These are phyloP conservation scores for Rhodophaea formosa DNA, from an alignment of 2,888 invertebrate species.

Conservation along the genomic window DNA sequence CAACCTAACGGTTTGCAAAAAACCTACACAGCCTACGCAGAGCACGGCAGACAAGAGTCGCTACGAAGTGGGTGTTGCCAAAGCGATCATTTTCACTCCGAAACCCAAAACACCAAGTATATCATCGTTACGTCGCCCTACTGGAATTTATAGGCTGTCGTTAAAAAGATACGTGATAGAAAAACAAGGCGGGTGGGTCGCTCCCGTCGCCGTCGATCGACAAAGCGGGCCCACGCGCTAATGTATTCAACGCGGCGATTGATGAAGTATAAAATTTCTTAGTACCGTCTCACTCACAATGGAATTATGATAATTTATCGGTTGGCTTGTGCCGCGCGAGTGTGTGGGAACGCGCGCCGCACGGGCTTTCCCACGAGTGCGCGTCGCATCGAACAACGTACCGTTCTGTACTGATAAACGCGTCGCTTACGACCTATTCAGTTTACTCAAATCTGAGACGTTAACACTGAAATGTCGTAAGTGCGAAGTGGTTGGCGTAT, in stretches of 20 bases:
- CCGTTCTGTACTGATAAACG: constrained; percentile 35
- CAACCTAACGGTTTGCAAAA: background rate
- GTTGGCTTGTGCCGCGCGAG: constrained; percentile 80
- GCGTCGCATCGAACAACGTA: constrained; percentile 55
- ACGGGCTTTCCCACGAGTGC: constrained; percentile 79
- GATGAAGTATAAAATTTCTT: constrained; percentile 81
- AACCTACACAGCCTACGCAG: background rate
- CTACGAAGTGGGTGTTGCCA: background rate
- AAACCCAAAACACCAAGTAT: constrained; percentile 32
- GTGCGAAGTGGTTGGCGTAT: constrained; percentile 36
- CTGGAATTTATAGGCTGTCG: constrained; percentile 37
- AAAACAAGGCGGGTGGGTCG: constrained; percentile 51
- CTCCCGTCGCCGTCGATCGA: constrained; percentile 51
- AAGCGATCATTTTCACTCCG: constrained; percentile 39
- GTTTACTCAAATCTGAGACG: constrained; percentile 24
- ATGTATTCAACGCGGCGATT: constrained; percentile 79
- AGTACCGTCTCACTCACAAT: constrained; percentile 81
- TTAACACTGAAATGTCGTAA: constrained; percentile 51
- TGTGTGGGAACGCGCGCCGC: constrained; percentile 81
- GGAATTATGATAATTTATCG: constrained; percentile 82
- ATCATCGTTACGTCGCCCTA: constrained; percentile 41
- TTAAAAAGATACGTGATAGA: constrained; percentile 57
- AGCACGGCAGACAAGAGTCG: background rate
- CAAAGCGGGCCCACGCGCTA: constrained; percentile 77
- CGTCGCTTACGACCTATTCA: constrained; percentile 59